Base-by-base conservation (phyloP, 2,113 vertebrate species). In the Charadrius vociferus region DNA sequence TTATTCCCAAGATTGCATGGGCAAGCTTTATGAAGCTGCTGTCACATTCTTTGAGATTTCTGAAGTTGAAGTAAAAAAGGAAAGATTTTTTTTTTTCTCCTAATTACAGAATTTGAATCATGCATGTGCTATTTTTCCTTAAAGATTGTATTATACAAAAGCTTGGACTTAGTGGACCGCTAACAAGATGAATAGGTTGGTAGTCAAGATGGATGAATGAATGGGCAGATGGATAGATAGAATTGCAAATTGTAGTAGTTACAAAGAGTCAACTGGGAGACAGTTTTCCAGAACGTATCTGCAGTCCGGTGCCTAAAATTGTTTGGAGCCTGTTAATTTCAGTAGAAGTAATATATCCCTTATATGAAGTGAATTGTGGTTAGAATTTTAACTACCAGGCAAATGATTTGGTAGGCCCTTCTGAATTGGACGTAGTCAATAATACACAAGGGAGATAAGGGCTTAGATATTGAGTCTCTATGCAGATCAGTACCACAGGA, bases 381-480 rank as follows among this genome's bases (percentile, higher is more conserved):
- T 52, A 34, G 67, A 26, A 29, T 12, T 23, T 3, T 19, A 50
- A 32, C 53, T 26, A 3, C 58, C 41, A 24, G 84, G 74, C 11
- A 65, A 24, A 47, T n/a, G 4, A 39, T 43, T 43, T 71, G 52
- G 10, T 36, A 47, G 58, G 18, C 24, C 47, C 29, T 55, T 62
- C 53, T 50, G 59, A 34, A 2, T 0, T 58, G 52, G 45, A 13
- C 11, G 0, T 5, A 1, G 16, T 5, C 26, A 37, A 0, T 1
- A 2, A 20, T 39, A 5, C 14, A 22, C 17, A 11, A 8, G 68
- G 52, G 65, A 63, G 41, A 27, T 37, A 17, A 89, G 84, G 65
- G 82, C 39, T 52, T 39, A 56, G 86, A 9, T 43, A 15, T 50
- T 66, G 14, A 27, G 58, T 39, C 17, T 62, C 37, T 67, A 19